These are phyloP conservation scores for Myrmecobius fasciatus DNA, from an alignment of 2,113 vertebrate genomes.

Conservation along the genomic window DNA sequence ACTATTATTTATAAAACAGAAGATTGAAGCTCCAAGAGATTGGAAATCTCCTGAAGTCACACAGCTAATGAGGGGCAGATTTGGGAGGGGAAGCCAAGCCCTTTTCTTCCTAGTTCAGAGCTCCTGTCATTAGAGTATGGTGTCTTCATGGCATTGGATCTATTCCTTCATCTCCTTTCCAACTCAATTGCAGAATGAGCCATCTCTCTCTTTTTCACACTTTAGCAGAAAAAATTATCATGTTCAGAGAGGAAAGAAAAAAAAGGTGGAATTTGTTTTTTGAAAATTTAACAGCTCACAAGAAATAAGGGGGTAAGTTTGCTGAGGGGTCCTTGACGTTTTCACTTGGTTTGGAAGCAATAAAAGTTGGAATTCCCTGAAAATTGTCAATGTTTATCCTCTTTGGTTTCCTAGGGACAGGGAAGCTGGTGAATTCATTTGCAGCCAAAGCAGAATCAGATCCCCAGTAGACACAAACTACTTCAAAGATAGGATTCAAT, in stretches of 20 bases:
- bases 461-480: too few relatives aligned
- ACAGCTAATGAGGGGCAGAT: not conserved
- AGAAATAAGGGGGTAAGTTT: not conserved
- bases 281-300: not conserved
- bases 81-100: not conserved
- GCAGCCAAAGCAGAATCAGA: too few relatives aligned
- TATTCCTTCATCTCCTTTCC: not conserved
- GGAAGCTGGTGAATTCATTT: too few relatives aligned
- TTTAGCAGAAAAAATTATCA: not conserved
- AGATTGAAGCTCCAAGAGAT: not conserved
- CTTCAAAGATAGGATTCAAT: too few relatives aligned
- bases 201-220: not conserved
- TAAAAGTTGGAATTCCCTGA: too few relatives aligned
- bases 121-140: not conserved
- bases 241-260: too few relatives aligned
- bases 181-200: not conserved
- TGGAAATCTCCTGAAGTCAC: not conserved
- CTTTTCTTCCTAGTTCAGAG: not conserved
- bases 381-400: too few relatives aligned
- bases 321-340: too few relatives aligned
- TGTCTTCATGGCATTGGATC: not conserved
- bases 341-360: too few relatives aligned
- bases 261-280: too few relatives aligned
- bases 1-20: not conserved
- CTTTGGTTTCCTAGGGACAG: too few relatives aligned